A percentile compares a stretch with the other conserved stretches of the same genome.
Conservation (phyloP, 2,797 vertebrate genomes). For the Esox lucius region DNA sequence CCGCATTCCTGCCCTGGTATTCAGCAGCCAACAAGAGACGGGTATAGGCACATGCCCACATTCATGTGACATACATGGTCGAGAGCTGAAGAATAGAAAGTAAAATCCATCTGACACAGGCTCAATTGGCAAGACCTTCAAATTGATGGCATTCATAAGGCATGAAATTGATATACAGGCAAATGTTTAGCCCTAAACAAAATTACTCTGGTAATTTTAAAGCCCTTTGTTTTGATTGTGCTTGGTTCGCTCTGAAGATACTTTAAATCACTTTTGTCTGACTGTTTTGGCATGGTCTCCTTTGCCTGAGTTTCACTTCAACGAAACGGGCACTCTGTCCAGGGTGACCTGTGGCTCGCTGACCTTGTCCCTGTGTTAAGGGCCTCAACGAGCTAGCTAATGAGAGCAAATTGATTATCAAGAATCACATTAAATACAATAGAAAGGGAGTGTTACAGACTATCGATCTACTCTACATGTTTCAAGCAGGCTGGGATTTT, state of each 20-base stretch:
- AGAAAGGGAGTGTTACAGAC: conserved; percentile 37
- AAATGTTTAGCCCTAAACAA: conserved; percentile 10
- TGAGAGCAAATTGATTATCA: conserved; percentile 26
- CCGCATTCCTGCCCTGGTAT: no score
- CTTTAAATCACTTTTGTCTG: background rate
- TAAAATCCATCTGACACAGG: no score
- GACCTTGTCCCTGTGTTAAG: conserved; percentile 55
- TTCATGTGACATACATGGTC: no score
- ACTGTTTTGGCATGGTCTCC: background rate
- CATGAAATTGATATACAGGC: no score
- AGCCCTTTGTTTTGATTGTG: background rate
- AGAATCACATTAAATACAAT: conserved; percentile 42
- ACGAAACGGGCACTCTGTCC: conserved; percentile 44
- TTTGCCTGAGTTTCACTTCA: conserved; percentile 44
- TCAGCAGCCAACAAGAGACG: no score
- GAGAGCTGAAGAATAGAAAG: no score
- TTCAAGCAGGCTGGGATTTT: conserved; percentile 60
- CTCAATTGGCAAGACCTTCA: no score
- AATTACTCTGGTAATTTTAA: background rate
- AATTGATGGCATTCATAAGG: no score
- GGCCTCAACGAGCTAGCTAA: conserved; percentile 34
- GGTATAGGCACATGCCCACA: no score
- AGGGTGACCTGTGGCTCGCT: conserved; percentile 41
- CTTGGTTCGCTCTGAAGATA: background rate
- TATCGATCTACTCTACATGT: conserved; percentile 47